Percentiles rank a stretch among this genome's conserved stretches.
Conservation (phyloP, 2,888 invertebrate genomes). For the Pantelozetes paolii region DNA sequence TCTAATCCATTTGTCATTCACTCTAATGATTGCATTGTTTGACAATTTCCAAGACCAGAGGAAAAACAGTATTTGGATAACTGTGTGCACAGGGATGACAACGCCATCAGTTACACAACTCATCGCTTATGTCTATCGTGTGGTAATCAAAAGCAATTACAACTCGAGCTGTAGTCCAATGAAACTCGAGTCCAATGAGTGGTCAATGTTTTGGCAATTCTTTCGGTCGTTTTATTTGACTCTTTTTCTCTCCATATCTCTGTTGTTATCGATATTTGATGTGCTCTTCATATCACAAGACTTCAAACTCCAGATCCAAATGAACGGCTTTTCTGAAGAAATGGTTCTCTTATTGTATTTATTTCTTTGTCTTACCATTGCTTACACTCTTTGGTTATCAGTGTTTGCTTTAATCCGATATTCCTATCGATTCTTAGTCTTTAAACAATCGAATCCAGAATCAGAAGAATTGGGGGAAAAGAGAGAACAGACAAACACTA, state of each 20-base stretch:
- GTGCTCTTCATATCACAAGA: not conserved
- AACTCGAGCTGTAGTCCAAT: conserved; percentile 8
- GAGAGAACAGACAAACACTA: not conserved
- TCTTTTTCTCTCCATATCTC: not conserved
- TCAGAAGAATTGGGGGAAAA: not conserved
- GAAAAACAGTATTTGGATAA: too few relatives aligned
- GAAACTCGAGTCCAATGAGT: not conserved
- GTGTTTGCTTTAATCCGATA: conserved; percentile 8
- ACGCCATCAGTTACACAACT: not conserved
- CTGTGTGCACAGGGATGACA: not conserved
- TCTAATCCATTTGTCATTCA: not conserved
- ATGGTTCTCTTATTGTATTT: not conserved
- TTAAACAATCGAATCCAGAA: not conserved
- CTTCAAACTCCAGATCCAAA: not conserved
- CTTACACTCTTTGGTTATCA: not conserved
- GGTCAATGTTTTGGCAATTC: not conserved
- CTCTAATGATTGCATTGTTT: not conserved
- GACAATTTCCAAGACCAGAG: too few relatives aligned
- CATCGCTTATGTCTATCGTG: not conserved
- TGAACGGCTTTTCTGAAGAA: not conserved
- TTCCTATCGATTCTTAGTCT: not conserved
- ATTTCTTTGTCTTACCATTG: not conserved
- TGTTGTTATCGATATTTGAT: not conserved
- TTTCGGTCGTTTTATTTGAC: not conserved
- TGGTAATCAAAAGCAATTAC: not conserved